These are phyloP conservation scores for Melanchra persicariae DNA, from an alignment of 2,888 invertebrate genomes.

Conservation along the genomic window DNA sequence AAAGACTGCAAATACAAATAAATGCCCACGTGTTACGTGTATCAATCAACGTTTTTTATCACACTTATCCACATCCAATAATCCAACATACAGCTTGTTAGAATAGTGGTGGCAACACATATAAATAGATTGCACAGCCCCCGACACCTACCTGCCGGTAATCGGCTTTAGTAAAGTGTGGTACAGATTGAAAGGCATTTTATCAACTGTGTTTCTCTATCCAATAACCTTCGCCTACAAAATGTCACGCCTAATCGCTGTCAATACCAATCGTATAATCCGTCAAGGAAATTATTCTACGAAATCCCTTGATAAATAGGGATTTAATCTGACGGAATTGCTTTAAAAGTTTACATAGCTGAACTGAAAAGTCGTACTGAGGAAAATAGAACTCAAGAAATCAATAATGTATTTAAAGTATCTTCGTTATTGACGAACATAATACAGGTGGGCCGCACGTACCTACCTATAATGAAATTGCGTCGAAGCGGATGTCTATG, in stretches of 20 bases:
- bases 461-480: conserved; percentile 22
- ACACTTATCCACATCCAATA: not conserved
- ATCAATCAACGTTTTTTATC: too few relatives aligned
- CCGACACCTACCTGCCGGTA: conserved; percentile 42
- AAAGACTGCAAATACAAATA: too few relatives aligned
- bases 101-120: conserved; percentile 2
- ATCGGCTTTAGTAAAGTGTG: conserved; percentile 59
- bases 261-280: conserved; percentile 28
- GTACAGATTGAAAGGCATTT: conserved; percentile 36
- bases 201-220: conserved; percentile 49
- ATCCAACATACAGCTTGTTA: not conserved
- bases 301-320: conserved; percentile 20
- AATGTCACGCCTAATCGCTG: conserved; percentile 40
- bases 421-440: conserved; percentile 26
- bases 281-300: conserved; percentile 21
- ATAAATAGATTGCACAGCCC: conserved; percentile 19
- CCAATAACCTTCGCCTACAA: conserved; percentile 38
- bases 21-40: too few relatives aligned
- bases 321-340: conserved; percentile 26
- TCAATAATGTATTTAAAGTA: conserved; percentile 30
- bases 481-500: conserved; percentile 4
- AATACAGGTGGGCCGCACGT: not conserved
- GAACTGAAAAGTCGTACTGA: conserved; percentile 7
- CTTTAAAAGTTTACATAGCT: conserved; percentile 34
- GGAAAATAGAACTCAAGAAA: conserved; percentile 14